Percentiles rank a stretch among this genome's conserved stretches.
phyloP scores from a whole-genome alignment of 2,888 invertebrate species.

The Scaptodrosophila latifasciaeformis region DNA sequence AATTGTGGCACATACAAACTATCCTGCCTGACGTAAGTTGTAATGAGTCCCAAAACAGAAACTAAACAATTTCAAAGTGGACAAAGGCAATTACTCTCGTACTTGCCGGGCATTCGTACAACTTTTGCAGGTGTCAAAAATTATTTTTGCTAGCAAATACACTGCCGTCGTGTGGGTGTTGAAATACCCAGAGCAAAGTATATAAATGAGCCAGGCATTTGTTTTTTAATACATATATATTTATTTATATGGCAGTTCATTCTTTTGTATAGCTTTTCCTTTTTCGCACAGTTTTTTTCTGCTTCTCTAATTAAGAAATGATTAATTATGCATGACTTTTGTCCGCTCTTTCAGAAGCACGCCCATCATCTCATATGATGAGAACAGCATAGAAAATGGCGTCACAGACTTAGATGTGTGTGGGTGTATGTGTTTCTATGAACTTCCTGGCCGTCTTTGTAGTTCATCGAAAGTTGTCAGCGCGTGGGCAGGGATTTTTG shows the following conservation, averaged over 20 bases:
- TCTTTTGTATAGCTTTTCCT: background rate
- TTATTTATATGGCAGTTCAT: background rate
- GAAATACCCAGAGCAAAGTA: too few species aligned
- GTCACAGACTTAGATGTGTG: background rate
- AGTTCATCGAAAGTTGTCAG: too few species aligned
- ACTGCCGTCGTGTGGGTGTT: constrained; percentile 2
- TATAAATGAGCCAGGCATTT: too few species aligned
- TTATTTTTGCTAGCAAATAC: constrained; percentile 6
- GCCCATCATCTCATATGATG: constrained; percentile 29
- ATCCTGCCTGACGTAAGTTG: constrained; percentile 9
- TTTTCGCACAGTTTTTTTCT: background rate
- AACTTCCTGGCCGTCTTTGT: background rate
- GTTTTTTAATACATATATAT: too few species aligned
- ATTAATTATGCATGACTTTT: constrained; percentile 66
- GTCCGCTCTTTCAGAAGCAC: constrained; percentile 47
- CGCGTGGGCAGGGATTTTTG: too few species aligned
- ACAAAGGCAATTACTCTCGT: constrained; percentile 63
- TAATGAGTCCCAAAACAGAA: constrained; percentile 36
- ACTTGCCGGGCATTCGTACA: constrained; percentile 32
- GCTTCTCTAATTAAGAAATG: constrained; percentile 64
- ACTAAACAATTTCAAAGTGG: constrained; percentile 56
- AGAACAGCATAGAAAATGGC: background rate
- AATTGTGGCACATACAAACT: constrained; percentile 31
- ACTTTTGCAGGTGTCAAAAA: constrained; percentile 56
- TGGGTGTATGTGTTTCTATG: background rate